phyloP scores from a whole-genome alignment of 53 echinoderm and acorn worm genomes.

The Apostichopus leukothele region DNA sequence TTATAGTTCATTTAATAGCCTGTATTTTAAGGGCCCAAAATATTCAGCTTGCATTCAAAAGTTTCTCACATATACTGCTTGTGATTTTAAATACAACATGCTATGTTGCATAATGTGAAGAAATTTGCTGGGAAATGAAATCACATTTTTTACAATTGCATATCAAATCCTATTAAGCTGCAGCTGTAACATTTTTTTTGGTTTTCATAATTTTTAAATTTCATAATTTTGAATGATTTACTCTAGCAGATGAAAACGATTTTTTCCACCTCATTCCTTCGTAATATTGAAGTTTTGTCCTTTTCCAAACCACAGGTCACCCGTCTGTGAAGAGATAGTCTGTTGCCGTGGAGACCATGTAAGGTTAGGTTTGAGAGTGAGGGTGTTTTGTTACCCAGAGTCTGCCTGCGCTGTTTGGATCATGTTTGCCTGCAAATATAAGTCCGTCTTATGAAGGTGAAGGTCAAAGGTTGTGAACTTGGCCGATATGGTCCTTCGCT shows the following conservation, averaged over 20 bases:
- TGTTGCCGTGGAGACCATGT: constrained; percentile 97
- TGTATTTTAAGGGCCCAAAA: no score
- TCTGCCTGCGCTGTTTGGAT: constrained; percentile 93
- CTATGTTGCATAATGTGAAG: no score
- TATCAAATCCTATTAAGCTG: no score
- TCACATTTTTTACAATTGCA: no score
- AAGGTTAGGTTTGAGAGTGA: constrained; percentile 88
- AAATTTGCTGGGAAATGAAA: no score
- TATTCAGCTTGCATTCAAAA: no score
- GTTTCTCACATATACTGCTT: no score
- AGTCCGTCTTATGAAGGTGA: constrained; percentile 72
- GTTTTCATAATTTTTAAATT: background rate
- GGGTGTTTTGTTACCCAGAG: constrained; percentile 93
- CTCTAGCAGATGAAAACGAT: background rate
- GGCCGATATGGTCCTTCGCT: background rate
- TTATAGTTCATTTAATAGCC: no score
- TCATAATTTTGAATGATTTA: background rate
- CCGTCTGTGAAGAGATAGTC: constrained; percentile 90
- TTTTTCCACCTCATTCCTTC: background rate
- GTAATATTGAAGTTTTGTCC: background rate
- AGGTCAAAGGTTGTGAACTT: background rate
- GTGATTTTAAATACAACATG: no score
- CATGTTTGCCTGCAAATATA: constrained; percentile 99
- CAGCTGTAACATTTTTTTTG: no score
- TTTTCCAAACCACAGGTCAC: constrained; percentile 61